A percentile compares a stretch with the other conserved stretches of the same genome.
Evolutionary conservation across 2,113 vertebrate genomes (phyloP).

Genomic region (Myocastor coypus): DNA sequence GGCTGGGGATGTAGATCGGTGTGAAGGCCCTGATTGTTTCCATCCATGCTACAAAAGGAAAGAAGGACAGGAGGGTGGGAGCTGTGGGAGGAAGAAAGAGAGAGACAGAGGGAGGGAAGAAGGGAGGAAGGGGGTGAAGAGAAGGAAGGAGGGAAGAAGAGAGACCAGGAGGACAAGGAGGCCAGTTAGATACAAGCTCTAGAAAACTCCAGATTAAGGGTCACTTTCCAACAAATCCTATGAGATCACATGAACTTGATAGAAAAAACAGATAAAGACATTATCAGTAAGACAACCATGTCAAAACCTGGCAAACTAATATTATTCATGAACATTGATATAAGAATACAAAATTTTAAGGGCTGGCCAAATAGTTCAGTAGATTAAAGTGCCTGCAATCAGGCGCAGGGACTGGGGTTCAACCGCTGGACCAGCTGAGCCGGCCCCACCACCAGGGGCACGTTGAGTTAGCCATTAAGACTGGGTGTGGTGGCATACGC

Average conservation of each 20-base stretch:
- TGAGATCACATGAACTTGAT: neutral
- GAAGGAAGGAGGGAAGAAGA: no score
- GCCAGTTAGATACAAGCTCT: neutral
- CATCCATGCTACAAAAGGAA: neutral
- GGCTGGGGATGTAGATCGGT: neutral
- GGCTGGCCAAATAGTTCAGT: no score
- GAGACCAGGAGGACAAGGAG: neutral
- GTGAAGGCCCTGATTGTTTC: neutral
- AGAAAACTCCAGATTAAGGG: neutral
- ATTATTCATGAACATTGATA: neutral
- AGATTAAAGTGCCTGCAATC: no score
- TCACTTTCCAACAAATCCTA: neutral
- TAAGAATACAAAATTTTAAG: neutral
- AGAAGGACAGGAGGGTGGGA: neutral
- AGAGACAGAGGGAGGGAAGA: neutral
- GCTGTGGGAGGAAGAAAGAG: neutral
- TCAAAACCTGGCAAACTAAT: neutral
- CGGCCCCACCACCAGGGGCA: no score
- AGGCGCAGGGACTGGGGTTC: no score
- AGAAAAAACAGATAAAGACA: neutral
- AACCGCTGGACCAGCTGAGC: no score
- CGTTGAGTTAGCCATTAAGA: no score
- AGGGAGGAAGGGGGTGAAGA: rapidly evolving
- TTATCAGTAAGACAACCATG: neutral
- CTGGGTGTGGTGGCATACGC: no score